Percentiles rank a stretch among this genome's conserved stretches.
Evolutionary conservation across 2,797 vertebrate genomes (phyloP).

Genomic region (Pteropus rufus): DNA sequence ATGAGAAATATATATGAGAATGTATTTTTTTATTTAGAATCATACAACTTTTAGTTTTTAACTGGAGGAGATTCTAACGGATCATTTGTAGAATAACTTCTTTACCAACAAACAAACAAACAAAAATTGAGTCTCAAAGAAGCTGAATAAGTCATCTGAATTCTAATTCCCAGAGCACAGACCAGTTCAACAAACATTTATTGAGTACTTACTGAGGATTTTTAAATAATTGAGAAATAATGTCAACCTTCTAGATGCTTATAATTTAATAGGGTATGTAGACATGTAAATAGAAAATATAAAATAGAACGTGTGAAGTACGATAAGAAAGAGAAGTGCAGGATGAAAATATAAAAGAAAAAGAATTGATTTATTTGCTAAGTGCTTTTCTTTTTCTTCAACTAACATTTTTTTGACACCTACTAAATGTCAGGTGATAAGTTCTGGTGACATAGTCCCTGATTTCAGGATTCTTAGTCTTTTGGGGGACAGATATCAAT

Average conservation of each 20-base stretch:
- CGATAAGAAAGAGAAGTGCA: not conserved
- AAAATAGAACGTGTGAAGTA: not conserved
- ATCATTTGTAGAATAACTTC: not conserved
- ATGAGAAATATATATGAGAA: not conserved
- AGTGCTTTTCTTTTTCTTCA: not conserved
- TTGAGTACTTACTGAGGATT: not conserved
- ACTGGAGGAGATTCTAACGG: not conserved
- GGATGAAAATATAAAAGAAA: not conserved
- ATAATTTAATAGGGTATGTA: not conserved
- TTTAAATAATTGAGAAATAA: conserved; percentile 26
- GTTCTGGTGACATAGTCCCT: not conserved
- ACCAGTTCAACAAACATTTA: not conserved
- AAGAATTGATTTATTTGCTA: not conserved
- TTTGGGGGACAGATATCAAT: not conserved
- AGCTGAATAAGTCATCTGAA: not conserved
- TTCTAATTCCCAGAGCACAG: not conserved
- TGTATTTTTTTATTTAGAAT: conserved; percentile 13
- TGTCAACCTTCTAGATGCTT: not conserved
- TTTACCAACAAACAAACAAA: not conserved
- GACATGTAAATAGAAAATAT: not conserved
- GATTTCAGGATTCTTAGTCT: not conserved
- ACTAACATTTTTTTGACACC: not conserved
- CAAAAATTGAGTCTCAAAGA: not conserved
- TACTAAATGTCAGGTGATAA: not conserved
- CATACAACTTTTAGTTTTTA: not conserved